Evolutionary conservation across 2,797 vertebrate species (phyloP).

Genomic region (Valencia hispanica): DNA sequence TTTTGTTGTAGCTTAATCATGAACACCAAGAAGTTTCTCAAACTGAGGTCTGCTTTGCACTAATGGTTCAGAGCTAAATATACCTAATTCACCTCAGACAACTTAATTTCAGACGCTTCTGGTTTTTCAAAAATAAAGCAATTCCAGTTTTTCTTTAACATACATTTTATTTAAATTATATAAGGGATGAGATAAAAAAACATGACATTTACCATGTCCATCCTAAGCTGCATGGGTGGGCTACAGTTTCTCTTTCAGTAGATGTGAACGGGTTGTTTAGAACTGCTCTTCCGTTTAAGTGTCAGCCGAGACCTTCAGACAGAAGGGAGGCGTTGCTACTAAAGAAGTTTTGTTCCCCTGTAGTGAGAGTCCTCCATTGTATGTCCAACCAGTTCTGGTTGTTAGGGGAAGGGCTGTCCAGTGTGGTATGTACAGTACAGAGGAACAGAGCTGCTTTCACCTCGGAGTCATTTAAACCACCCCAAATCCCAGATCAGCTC

Average conservation of each 20-base stretch:
- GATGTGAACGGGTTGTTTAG: constrained; percentile 32
- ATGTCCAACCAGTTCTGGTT: constrained; percentile 46
- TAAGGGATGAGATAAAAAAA: background rate
- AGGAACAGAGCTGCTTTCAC: constrained; percentile 22
- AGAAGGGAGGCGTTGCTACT: constrained; percentile 25
- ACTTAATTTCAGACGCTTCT: too few species aligned
- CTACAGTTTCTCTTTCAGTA: constrained; percentile 15
- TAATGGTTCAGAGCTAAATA: background rate
- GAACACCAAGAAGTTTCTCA: too few species aligned
- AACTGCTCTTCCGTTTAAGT: constrained; percentile 31
- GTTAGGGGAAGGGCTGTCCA: constrained; percentile 33
- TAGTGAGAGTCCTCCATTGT: constrained; percentile 48
- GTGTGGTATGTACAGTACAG: constrained; percentile 26
- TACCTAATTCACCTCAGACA: background rate
- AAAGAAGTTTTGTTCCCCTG: constrained; percentile 35
- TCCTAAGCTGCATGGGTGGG: background rate
- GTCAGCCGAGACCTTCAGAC: constrained; percentile 23
- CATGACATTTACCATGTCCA: background rate
- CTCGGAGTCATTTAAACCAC: constrained; percentile 6
- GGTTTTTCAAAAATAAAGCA: background rate
- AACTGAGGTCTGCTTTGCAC: too few species aligned
- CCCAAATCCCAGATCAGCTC: background rate
- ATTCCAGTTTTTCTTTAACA: background rate
- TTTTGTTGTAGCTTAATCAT: too few species aligned
- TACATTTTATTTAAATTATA: background rate